These are phyloP conservation scores for Catocala nupta DNA, from an alignment of 2,888 invertebrate genomes.

Conservation along the genomic window DNA sequence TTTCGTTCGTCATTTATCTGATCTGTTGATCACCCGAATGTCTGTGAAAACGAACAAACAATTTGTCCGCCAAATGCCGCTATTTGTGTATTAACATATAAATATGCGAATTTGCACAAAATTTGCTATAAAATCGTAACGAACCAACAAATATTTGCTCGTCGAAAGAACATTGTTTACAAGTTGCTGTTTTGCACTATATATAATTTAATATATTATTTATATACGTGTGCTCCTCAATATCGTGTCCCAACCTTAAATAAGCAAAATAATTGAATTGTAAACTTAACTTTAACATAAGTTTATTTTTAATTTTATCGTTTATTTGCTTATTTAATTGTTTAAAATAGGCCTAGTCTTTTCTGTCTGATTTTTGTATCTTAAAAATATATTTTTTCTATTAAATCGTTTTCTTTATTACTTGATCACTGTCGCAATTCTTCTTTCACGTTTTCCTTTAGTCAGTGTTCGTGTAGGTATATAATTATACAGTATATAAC, in stretches of 20 bases:
- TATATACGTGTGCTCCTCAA: not conserved
- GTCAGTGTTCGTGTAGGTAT: slow-evolving; percentile 16
- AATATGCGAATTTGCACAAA: too few relatives aligned
- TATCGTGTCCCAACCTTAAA: slow-evolving; percentile 22
- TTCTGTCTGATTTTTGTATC: slow-evolving; percentile 52
- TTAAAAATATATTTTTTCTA: slow-evolving; percentile 52
- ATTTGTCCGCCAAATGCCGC: too few relatives aligned
- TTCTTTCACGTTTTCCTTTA: slow-evolving; percentile 18
- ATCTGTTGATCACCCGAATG: too few relatives aligned
- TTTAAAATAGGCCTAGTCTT: slow-evolving; percentile 53
- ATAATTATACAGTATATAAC: not conserved
- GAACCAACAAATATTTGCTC: too few relatives aligned
- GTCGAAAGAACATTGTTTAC: too few relatives aligned
- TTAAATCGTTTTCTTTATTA: slow-evolving; percentile 40
- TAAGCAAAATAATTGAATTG: slow-evolving; percentile 5
- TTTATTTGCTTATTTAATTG: slow-evolving; percentile 37
- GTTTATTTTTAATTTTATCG: slow-evolving; percentile 18
- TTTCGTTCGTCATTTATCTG: too few relatives aligned
- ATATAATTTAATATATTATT: not conserved
- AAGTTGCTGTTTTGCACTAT: too few relatives aligned
- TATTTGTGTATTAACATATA: too few relatives aligned
- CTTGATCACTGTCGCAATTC: slow-evolving; percentile 11
- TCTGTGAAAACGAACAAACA: too few relatives aligned
- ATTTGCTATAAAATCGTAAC: too few relatives aligned
- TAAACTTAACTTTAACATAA: slow-evolving; percentile 26